Evolutionary conservation across 2,113 vertebrate genomes (phyloP).

Genomic region (Chiloscyllium plagiosum): DNA sequence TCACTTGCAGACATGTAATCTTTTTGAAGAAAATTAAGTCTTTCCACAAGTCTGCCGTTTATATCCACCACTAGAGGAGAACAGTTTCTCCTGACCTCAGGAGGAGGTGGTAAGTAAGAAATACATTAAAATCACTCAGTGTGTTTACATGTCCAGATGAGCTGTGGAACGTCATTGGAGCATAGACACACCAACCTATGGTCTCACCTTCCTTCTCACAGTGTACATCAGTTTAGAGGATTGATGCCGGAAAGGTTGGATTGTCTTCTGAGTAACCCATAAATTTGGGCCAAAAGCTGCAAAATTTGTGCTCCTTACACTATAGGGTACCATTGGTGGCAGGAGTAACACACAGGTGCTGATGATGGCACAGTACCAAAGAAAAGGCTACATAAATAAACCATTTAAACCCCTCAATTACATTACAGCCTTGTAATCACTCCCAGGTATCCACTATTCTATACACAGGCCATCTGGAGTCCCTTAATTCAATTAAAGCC

Average conservation of each 20-base stretch:
- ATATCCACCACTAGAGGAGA: background rate
- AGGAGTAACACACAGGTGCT: conserved; percentile 22
- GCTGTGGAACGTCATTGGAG: background rate
- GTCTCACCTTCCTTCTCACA: background rate
- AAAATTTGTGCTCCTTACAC: background rate
- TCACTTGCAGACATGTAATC: background rate
- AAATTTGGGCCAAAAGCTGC: background rate
- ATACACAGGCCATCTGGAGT: conserved; percentile 31
- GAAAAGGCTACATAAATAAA: conserved; percentile 29
- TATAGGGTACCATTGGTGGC: background rate
- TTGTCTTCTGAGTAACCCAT: background rate
- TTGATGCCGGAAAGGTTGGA: background rate
- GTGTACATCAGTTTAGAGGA: background rate
- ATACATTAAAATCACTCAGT: background rate
- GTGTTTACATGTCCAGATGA: background rate
- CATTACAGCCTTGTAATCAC: conserved; percentile 22
- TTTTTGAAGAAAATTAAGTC: background rate
- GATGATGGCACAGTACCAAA: background rate
- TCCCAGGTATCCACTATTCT: conserved; percentile 35
- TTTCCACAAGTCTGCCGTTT: background rate
- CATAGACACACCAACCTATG: background rate
- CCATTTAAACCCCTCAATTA: conserved; percentile 35
- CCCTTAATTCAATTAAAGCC: conserved; percentile 27
- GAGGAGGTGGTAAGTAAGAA: background rate
- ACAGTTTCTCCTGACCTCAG: background rate